phyloP scores from a whole-genome alignment of 2,797 vertebrate species.

The Anableps anableps region DNA sequence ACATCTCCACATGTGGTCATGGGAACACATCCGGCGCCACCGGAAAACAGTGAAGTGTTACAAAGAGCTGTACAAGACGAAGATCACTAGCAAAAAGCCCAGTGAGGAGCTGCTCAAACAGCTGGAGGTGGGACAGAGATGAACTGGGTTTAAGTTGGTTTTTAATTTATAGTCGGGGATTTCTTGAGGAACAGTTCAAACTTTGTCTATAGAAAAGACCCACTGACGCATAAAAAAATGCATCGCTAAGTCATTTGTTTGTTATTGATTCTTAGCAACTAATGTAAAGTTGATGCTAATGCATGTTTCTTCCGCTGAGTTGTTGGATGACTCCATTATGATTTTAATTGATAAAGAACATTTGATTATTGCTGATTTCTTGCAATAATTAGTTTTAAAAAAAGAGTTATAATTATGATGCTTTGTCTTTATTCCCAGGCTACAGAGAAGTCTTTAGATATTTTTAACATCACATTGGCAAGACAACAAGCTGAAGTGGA shows the following conservation, averaged over 20 bases:
- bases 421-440: conserved; percentile 77
- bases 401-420: conserved; percentile 43
- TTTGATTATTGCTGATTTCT: conserved; percentile 28
- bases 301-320: neutral
- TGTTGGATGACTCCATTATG: conserved; percentile 8
- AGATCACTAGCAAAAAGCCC: conserved; percentile 92
- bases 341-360: neutral
- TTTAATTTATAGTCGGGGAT: neutral
- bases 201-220: neutral
- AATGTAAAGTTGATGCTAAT: neutral
- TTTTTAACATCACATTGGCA: conserved; percentile 97
- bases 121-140: conserved; percentile 83
- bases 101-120: conserved; percentile 79
- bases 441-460: conserved; percentile 90
- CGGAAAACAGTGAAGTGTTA: conserved; percentile 87
- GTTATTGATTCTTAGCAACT: neutral
- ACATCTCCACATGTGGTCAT: conserved; percentile 95
- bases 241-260: neutral
- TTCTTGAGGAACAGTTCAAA: neutral
- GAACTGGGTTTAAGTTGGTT: neutral
- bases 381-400: conserved; percentile 6
- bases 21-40: conserved; percentile 87
- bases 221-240: neutral
- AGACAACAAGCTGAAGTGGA: conserved; percentile 98
- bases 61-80: conserved; percentile 90